Base-by-base conservation (phyloP, 2,113 vertebrate species). In the Chelonoidis abingdonii region DNA sequence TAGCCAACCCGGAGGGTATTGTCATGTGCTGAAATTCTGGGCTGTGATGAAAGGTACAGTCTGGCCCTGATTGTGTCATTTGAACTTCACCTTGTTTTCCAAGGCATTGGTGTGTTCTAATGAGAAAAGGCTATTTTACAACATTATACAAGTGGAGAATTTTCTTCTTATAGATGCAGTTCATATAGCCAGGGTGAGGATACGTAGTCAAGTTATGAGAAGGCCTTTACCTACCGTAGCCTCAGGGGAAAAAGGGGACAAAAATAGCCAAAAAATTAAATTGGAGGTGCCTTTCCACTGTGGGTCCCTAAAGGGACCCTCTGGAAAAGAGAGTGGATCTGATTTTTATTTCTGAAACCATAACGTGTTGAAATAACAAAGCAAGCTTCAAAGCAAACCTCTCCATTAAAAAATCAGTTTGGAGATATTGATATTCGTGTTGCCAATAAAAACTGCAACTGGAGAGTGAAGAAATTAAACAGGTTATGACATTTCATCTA, bases 1-100 rank as follows among this genome's bases (percentile, higher is more conserved):
- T 6, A 52, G 50, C 38, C 24, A 49, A n/a, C 47, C 35, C 31
- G 8, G 69, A 79, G 21, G 7, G 10, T 69, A 10, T 8, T 2
- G 1, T 47, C 10, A 82, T 49, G 17, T 16, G 10, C 6, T 57
- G n/a, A 22, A 1, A 10, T 0, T 3, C 44, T 0, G 1, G 6
- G 2, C 3, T 16, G 44, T 75, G 52, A n/a, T 41, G 84, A 25
- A 87, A 54, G 24, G 4, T 27, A 62, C 80, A 29, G 6, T 31
- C 50, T 57, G 22, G 12, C 41, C 6, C 5, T 25, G 21, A 44
- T 25, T 44, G 21, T 25, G 1, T 3, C 0, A 0, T 14, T 59
- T 9, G 85, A 59, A 6, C 11, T 3, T 17, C 50, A 0, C 49
- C 47, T 9, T 44, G 24, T 75, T 75, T 75, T 75, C 69, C 24